These are phyloP conservation scores for Phocides pigmalion DNA, from an alignment of 1,140 invertebrate genomes.

Conservation along the genomic window DNA sequence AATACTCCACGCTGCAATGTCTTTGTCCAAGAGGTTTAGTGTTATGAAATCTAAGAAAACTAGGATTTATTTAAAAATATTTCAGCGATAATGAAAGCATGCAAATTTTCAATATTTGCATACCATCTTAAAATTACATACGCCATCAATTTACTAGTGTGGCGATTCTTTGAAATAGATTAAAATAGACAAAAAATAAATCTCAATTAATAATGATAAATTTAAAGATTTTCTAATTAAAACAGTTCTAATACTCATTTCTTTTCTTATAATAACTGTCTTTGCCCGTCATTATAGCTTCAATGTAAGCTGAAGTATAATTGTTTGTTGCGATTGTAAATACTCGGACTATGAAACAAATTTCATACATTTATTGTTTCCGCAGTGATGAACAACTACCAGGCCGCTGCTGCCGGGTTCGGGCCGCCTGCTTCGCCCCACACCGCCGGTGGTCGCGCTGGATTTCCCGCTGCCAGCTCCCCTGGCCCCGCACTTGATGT, in stretches of 20 bases:
- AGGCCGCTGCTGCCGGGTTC: constrained; percentile 90
- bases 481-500: constrained; percentile 94
- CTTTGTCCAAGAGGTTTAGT: neutral
- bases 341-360: neutral
- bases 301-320: too few species aligned
- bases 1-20: constrained; percentile 26
- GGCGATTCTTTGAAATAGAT: too few species aligned
- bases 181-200: too few species aligned
- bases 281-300: too few species aligned
- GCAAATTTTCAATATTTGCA: too few species aligned
- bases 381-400: constrained; percentile 97
- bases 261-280: too few species aligned
- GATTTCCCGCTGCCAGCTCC: constrained; percentile 95
- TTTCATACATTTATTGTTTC: constrained; percentile 25
- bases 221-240: too few species aligned
- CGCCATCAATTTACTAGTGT: too few species aligned
- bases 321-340: too few species aligned
- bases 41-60: neutral
- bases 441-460: constrained; percentile 87
- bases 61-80: neutral
- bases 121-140: too few species aligned
- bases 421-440: constrained; percentile 86
- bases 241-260: too few species aligned
- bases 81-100: neutral
- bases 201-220: too few species aligned